A percentile compares a stretch with the other conserved stretches of the same genome.
Evolutionary conservation across 2,888 invertebrate genomes (phyloP).

Genomic region (Sminthurinus aureus): DNA sequence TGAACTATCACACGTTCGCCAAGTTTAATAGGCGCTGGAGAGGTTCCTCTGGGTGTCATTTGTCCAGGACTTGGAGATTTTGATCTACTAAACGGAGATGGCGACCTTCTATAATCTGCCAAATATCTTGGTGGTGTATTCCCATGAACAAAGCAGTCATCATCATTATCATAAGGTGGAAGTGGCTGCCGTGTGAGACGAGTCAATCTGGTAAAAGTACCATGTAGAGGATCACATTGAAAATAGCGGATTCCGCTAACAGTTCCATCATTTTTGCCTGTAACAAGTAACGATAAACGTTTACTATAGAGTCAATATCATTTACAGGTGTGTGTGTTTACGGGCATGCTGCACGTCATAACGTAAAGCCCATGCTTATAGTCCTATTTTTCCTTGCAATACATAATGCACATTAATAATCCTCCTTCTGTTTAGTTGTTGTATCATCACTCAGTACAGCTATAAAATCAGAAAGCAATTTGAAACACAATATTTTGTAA

Average conservation of each 20-base stretch:
- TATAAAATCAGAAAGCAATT: not conserved
- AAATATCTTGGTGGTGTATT: constrained; percentile 44
- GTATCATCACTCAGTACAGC: not conserved
- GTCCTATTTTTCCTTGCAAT: too few species aligned
- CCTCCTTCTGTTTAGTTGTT: not conserved
- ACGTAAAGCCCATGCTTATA: too few species aligned
- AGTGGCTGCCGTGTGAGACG: constrained; percentile 80
- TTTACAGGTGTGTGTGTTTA: too few species aligned
- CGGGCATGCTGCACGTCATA: too few species aligned
- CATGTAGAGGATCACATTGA: constrained; percentile 72
- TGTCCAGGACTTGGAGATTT: constrained; percentile 56
- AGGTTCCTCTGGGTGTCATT: constrained; percentile 42
- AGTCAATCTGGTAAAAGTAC: constrained; percentile 89
- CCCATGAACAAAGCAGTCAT: constrained; percentile 47
- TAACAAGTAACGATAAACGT: constrained; percentile 56
- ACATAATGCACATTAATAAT: not conserved
- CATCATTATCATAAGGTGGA: constrained; percentile 63
- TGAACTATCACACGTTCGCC: constrained; percentile 90
- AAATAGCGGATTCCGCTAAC: constrained; percentile 93
- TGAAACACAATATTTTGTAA: not conserved
- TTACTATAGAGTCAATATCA: not conserved
- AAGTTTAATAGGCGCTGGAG: constrained; percentile 68
- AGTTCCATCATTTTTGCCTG: constrained; percentile 96
- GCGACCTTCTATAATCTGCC: constrained; percentile 37
- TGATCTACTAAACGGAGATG: constrained; percentile 61